Evolutionary conservation across 2,888 invertebrate species (phyloP).

Genomic region (Onchidella celtica): DNA sequence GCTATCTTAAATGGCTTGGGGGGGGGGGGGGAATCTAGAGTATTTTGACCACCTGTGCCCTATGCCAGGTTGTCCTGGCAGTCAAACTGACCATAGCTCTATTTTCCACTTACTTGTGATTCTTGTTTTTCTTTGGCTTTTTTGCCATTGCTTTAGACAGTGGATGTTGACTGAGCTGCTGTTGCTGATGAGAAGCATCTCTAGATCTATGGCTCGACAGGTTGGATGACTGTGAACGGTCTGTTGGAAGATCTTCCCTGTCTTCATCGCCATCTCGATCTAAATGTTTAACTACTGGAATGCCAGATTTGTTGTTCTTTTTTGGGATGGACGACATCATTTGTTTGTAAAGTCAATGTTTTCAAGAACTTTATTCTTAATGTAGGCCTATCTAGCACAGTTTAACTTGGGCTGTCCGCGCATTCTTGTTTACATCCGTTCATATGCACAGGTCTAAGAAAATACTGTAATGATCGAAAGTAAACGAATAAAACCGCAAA

Average conservation of each 20-base stretch:
- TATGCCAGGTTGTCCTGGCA: too few relatives aligned
- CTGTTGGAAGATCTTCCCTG: not conserved
- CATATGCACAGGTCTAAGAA: not conserved
- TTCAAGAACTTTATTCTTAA: too few relatives aligned
- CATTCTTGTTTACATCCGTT: constrained; percentile 45
- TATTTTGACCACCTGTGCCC: too few relatives aligned
- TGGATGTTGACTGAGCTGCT: not conserved
- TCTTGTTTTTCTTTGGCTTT: not conserved
- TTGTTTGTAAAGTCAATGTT: not conserved
- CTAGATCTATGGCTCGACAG: not conserved
- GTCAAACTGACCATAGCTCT: too few relatives aligned
- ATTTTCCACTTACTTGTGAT: too few relatives aligned
- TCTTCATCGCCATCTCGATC: not conserved
- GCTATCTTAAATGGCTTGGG: too few relatives aligned
- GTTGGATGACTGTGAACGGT: not conserved
- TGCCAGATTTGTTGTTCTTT: constrained; percentile 20
- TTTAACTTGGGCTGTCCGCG: constrained; percentile 5
- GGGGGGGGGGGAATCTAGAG: too few relatives aligned
- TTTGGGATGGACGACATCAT: not conserved
- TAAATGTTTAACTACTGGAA: constrained; percentile 19
- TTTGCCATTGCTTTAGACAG: constrained; percentile 23
- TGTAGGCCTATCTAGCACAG: too few relatives aligned
- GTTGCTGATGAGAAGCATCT: not conserved
- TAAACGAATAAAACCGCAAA: not conserved
- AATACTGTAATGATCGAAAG: not conserved